Evolutionary conservation across 2,113 vertebrate species (phyloP).

Genomic region (Donacobius atricapilla): DNA sequence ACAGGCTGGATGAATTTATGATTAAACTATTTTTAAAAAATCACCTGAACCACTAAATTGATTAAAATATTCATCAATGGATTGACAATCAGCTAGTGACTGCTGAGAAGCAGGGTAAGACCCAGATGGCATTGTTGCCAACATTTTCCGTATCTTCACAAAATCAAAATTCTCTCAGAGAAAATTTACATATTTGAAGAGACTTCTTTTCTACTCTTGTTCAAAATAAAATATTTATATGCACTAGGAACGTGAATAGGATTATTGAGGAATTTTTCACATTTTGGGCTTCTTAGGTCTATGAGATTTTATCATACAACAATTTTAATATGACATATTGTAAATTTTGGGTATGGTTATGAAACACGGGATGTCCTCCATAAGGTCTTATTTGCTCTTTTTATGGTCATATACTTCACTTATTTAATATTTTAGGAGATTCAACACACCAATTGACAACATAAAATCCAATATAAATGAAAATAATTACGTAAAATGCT

Average conservation of each 20-base stretch:
- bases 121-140: neutral
- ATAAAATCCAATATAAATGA: neutral
- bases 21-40: neutral
- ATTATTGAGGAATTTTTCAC: neutral
- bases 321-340: neutral
- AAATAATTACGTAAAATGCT: neutral
- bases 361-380: neutral
- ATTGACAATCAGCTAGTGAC: neutral
- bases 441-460: neutral
- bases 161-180: neutral
- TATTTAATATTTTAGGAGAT: neutral
- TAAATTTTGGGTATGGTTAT: neutral
- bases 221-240: neutral
- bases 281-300: neutral
- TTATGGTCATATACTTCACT: neutral
- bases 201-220: neutral
- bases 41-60: neutral
- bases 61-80: neutral
- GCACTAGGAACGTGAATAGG: neutral
- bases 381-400: neutral
- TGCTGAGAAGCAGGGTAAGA: neutral
- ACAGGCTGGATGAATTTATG: neutral
- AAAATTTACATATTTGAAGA: neutral
- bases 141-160: neutral
- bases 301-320: neutral